Percentiles rank a stretch among this genome's conserved stretches.
Evolutionary conservation across 2,888 invertebrate species (phyloP).

Genomic region (Leptopilina myrica): DNA sequence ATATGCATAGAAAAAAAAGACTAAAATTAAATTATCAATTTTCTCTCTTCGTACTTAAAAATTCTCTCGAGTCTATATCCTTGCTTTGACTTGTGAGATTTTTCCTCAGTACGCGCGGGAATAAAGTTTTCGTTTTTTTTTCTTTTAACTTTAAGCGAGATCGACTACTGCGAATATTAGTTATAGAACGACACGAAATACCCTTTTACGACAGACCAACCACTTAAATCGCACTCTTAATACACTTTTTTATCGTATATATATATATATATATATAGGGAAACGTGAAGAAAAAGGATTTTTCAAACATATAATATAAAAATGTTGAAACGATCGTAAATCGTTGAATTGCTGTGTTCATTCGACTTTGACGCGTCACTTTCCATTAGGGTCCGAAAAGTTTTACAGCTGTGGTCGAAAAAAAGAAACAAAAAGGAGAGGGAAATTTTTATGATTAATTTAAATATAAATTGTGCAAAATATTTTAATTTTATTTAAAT

Average conservation of each 20-base stretch:
- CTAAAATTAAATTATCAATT: constrained; percentile 14
- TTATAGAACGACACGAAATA: constrained; percentile 50
- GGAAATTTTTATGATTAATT: too few species aligned
- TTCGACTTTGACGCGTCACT: constrained; percentile 43
- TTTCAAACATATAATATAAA: constrained; percentile 7
- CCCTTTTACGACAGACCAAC: constrained; percentile 46
- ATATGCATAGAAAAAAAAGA: not conserved
- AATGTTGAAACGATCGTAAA: constrained; percentile 49
- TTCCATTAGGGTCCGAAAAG: constrained; percentile 43
- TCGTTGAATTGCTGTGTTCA: constrained; percentile 46
- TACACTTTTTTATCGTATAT: constrained; percentile 44
- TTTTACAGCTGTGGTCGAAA: not conserved
- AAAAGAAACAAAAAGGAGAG: not conserved
- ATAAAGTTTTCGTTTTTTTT: not conserved
- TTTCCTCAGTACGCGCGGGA: not conserved
- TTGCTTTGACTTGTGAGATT: constrained; percentile 3
- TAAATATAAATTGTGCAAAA: too few species aligned
- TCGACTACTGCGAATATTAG: constrained; percentile 47
- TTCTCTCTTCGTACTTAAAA: not conserved
- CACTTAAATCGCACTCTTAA: constrained; percentile 51
- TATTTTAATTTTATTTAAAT: too few species aligned
- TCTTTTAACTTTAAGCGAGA: constrained; percentile 3
- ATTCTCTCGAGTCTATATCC: constrained; percentile 31
- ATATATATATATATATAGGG: not conserved
- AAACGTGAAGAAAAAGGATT: constrained; percentile 35